Base-by-base conservation (phyloP, 2,888 invertebrate genomes). In the Steinernema hermaphroditum region DNA sequence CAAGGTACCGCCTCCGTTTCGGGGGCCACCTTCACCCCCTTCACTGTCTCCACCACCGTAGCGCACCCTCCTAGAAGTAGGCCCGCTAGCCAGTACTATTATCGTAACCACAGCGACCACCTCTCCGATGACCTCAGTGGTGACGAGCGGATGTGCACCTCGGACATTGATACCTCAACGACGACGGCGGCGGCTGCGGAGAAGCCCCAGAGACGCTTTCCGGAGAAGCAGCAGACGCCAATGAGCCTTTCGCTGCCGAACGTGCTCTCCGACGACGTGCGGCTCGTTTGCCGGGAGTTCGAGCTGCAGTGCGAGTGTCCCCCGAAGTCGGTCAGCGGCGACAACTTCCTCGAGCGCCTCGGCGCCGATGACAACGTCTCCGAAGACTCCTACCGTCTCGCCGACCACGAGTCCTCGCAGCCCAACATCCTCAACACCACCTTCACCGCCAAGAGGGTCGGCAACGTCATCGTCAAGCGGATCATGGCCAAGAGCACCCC, bases 181-280 rank as follows among this genome's bases (percentile, higher is more conserved):
- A n/a, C n/a, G n/a, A n/a, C n/a, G n/a, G n/a, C n/a, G 37, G 27
- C 14, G 37, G 49, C 49, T 19, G 8, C 29, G 24, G 49, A 49
- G 19, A 37, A 37, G 37, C 22, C 19, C 44, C 32, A 2, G 37
- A n/a, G 16, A 54, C n/a, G n/a, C n/a, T n/a, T n/a, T n/a, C n/a
- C n/a, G n/a, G n/a, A 76, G 72, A 75, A 72, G 14, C 54, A 54
- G 24, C 62, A 62, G 41, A 29, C 29, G 9, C 32, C 62, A 4
- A 83, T 85, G 78, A 82, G 81, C 37, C 70, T 83, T 34, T 85
- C 85, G 19, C 75, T 85, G 49, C 85, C 85, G 32, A 85, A 85
- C 75, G 85, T 85, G 1, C 74, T 84, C 19, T 75, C 74, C 71
- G 85, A 84, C 73, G 83, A 83, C 54, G 71, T 84, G 24, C 78